Percentiles rank a stretch among this genome's conserved stretches.
phyloP scores from a whole-genome alignment of 2,113 vertebrate genomes.

The Esox niger region DNA sequence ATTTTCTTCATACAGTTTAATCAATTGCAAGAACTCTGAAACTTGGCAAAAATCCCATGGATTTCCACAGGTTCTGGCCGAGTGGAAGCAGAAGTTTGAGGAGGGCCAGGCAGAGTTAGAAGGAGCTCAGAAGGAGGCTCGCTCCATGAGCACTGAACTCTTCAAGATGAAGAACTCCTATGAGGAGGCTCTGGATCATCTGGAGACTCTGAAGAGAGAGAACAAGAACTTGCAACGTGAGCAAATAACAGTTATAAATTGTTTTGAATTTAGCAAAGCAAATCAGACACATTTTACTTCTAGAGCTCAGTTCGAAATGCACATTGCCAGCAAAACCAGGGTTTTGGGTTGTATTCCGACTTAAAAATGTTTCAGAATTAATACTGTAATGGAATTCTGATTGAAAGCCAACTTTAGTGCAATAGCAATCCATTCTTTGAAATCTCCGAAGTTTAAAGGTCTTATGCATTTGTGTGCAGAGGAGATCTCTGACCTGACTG shows the following conservation, averaged over 20 bases:
- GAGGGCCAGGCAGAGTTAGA: neutral
- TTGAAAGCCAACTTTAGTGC: neutral
- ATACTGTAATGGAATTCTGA: no score
- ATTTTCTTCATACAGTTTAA: no score
- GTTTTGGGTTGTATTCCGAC: no score
- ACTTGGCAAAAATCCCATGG: neutral
- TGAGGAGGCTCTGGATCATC: neutral
- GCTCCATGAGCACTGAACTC: neutral
- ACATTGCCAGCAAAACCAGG: no score
- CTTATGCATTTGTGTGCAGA: neutral
- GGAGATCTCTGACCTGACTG: constrained; percentile 5
- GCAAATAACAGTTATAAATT: neutral
- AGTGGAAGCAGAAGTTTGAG: constrained; percentile 7
- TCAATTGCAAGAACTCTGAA: neutral
- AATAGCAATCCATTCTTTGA: neutral
- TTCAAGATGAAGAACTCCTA: constrained; percentile 8
- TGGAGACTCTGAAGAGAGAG: constrained; percentile 5
- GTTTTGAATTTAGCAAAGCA: no score
- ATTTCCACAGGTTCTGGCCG: neutral
- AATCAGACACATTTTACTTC: no score
- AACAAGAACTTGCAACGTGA: neutral
- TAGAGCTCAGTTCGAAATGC: no score
- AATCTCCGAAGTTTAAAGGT: neutral
- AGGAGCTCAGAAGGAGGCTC: neutral
- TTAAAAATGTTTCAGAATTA: no score